These are phyloP conservation scores for Leucophora obtusa DNA, from an alignment of 2,888 invertebrate species.

Conservation along the genomic window DNA sequence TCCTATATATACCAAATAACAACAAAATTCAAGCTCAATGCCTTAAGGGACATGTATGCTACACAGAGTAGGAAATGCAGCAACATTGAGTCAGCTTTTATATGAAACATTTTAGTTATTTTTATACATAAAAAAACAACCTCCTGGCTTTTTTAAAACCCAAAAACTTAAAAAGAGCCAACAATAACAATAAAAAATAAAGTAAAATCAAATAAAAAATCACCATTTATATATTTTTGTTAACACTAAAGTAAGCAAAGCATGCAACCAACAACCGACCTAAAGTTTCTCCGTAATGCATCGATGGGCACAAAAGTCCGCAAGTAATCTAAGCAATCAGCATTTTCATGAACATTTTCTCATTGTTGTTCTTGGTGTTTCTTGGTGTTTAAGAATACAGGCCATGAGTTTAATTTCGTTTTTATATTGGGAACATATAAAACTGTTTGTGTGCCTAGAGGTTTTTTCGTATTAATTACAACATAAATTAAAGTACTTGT, in stretches of 20 bases:
- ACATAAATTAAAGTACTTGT: slow-evolving; percentile 40
- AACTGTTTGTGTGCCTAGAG: slow-evolving; percentile 22
- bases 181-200: background rate
- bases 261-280: slow-evolving; percentile 5
- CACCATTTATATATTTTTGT: background rate
- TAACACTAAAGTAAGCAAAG: slow-evolving; percentile 1
- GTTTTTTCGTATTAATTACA: slow-evolving; percentile 41
- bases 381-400: background rate
- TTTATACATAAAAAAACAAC: background rate
- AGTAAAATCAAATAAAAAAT: slow-evolving; percentile 19
- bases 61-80: slow-evolving; percentile 33
- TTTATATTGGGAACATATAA: slow-evolving; percentile 2
- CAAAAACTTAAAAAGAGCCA: background rate
- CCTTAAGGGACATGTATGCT: slow-evolving; percentile 29
- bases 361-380: slow-evolving; percentile 3
- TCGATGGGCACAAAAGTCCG: slow-evolving; percentile 55
- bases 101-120: background rate
- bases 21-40: slow-evolving; percentile 58
- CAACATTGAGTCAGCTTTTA: slow-evolving; percentile 34
- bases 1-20: slow-evolving; percentile 22
- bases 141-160: background rate
- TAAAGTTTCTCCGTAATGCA: slow-evolving; percentile 34
- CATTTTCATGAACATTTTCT: slow-evolving; percentile 33
- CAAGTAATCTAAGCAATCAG: slow-evolving; percentile 57
- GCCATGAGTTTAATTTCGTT: slow-evolving; percentile 1